phyloP scores from a whole-genome alignment of 2,797 vertebrate species.

The Halcyon leucocephala region DNA sequence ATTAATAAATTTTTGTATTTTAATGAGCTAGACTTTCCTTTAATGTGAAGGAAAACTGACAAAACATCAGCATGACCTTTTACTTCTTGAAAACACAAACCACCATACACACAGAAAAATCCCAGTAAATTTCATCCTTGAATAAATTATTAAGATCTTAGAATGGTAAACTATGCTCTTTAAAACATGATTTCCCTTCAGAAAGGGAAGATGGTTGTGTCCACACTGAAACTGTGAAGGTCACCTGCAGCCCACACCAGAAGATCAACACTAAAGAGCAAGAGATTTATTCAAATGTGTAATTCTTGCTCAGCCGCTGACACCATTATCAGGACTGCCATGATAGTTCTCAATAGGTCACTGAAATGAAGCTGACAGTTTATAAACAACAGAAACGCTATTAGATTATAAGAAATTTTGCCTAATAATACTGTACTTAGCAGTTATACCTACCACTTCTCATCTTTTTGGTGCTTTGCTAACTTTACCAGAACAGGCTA shows the following conservation, averaged over 20 bases:
- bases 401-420: background rate
- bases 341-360: background rate
- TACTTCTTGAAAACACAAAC: background rate
- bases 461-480: background rate
- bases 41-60: background rate
- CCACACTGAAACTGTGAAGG: background rate
- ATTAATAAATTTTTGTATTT: background rate
- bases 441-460: background rate
- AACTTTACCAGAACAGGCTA: background rate
- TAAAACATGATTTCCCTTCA: background rate
- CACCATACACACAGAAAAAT: background rate
- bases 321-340: background rate
- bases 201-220: background rate
- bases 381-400: background rate
- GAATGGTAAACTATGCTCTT: rapidly evolving
- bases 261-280: background rate
- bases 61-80: background rate
- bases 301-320: background rate
- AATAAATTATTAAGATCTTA: background rate
- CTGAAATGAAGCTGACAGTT: background rate
- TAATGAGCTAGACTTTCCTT: background rate
- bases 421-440: background rate
- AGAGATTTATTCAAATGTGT: background rate
- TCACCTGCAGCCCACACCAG: background rate
- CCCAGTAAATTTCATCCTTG: background rate